Percentiles rank a stretch among this genome's conserved stretches.
Evolutionary conservation across 2,113 vertebrate genomes (phyloP).

Genomic region (Mugil cephalus): DNA sequence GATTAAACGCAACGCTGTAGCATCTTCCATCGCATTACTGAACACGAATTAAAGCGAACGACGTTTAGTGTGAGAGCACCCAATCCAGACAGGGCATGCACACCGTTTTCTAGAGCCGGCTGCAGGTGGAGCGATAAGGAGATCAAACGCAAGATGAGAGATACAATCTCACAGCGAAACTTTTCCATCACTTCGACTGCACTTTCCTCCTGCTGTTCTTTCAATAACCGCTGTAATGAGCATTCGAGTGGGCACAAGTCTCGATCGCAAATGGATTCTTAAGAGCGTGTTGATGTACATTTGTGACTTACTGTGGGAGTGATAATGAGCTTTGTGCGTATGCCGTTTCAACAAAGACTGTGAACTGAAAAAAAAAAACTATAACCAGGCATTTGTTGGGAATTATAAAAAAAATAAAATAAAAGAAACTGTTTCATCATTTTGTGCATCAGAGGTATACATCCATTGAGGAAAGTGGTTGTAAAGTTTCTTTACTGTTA

Average conservation of each 20-base stretch:
- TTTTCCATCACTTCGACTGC: not conserved
- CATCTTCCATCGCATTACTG: too few relatives aligned
- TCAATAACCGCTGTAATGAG: not conserved
- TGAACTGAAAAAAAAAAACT: not conserved
- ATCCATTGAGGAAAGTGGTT: conserved; percentile 4
- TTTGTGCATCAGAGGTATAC: conserved; percentile 10
- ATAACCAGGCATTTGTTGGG: not conserved
- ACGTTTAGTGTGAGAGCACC: too few relatives aligned
- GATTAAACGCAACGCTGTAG: too few relatives aligned
- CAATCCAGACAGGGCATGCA: not conserved
- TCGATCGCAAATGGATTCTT: not conserved
- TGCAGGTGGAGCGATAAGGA: conserved; percentile 8
- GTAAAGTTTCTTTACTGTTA: conserved; percentile 34
- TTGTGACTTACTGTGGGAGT: not conserved
- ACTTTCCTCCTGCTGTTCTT: not conserved
- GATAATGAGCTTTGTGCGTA: not conserved
- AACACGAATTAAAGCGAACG: too few relatives aligned
- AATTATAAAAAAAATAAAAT: too few relatives aligned
- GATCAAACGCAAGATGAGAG: conserved; percentile 2
- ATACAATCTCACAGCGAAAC: not conserved
- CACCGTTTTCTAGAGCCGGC: not conserved
- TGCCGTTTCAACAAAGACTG: not conserved
- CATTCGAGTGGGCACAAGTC: not conserved
- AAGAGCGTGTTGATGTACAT: not conserved
- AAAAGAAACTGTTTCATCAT: not conserved